Percentiles rank a stretch among this genome's conserved stretches.
These are phyloP conservation scores for Tichodroma muraria DNA, from an alignment of 2,113 vertebrate genomes.

Conservation along the genomic window DNA sequence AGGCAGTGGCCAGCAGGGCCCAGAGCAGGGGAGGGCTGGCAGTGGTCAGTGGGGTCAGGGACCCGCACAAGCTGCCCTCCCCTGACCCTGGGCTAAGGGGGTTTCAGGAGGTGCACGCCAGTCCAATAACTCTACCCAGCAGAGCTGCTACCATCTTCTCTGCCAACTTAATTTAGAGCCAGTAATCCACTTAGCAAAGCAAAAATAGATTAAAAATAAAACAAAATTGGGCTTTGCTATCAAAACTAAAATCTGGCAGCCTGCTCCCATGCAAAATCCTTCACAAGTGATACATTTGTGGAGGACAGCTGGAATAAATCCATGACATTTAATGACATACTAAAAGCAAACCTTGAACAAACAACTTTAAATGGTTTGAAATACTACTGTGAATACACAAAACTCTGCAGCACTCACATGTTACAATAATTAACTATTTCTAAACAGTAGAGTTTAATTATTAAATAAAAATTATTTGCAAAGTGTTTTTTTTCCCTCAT, in stretches of 20 bases:
- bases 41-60: background rate
- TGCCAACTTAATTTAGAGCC: background rate
- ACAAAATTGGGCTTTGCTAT: background rate
- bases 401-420: background rate
- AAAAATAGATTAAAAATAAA: background rate
- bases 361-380: constrained; percentile 44
- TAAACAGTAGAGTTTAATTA: constrained; percentile 1
- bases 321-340: background rate
- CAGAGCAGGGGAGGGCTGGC: background rate
- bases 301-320: constrained; percentile 49
- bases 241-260: background rate
- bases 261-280: constrained; percentile 5
- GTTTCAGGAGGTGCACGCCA: background rate
- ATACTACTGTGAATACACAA: background rate
- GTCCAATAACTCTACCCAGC: background rate
- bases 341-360: constrained; percentile 42
- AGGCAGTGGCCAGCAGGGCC: background rate
- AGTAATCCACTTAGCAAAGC: background rate
- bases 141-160: background rate
- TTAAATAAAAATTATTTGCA: background rate
- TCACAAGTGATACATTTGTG: background rate
- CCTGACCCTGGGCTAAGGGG: background rate
- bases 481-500: background rate
- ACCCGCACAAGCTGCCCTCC: background rate
- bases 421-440: background rate